Evolutionary conservation across 2,797 vertebrate species (phyloP).

Genomic region (Sebastes variabilis): DNA sequence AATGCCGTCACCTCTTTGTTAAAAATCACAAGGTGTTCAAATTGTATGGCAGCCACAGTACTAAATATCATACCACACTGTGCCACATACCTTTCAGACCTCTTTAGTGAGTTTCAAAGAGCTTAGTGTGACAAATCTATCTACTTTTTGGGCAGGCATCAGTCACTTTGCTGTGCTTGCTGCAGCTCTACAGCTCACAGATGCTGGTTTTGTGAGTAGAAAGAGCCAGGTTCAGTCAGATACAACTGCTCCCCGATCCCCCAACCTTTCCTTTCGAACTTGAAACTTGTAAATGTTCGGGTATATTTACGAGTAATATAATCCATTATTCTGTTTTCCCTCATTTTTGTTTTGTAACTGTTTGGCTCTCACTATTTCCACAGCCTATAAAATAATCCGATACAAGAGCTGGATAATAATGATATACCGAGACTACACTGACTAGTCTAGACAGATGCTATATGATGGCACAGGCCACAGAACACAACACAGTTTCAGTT

Average conservation of each 20-base stretch:
- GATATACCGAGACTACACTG: neutral
- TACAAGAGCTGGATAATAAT: neutral
- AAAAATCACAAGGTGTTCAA: neutral
- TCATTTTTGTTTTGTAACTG: neutral
- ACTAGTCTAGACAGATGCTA: neutral
- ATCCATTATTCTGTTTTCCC: neutral
- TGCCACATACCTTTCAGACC: neutral
- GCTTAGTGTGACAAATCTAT: conserved; percentile 14
- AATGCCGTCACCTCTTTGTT: conserved; percentile 2
- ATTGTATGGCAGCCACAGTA: neutral
- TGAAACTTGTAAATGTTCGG: neutral
- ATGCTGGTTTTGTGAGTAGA: conserved; percentile 9
- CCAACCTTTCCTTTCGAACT: neutral
- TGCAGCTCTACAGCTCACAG: conserved; percentile 18
- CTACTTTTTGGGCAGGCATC: conserved; percentile 13
- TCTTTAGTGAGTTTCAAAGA: neutral
- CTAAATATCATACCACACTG: neutral
- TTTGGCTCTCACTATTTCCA: neutral
- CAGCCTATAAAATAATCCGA: neutral
- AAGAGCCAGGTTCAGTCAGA: neutral
- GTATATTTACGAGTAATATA: neutral
- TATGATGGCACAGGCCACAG: neutral
- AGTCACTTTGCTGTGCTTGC: neutral
- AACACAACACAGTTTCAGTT: neutral
- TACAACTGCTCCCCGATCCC: neutral